Percentiles rank a stretch among this genome's conserved stretches.
These are phyloP conservation scores for Timandra comae DNA, from an alignment of 2,888 invertebrate genomes.

Conservation along the genomic window DNA sequence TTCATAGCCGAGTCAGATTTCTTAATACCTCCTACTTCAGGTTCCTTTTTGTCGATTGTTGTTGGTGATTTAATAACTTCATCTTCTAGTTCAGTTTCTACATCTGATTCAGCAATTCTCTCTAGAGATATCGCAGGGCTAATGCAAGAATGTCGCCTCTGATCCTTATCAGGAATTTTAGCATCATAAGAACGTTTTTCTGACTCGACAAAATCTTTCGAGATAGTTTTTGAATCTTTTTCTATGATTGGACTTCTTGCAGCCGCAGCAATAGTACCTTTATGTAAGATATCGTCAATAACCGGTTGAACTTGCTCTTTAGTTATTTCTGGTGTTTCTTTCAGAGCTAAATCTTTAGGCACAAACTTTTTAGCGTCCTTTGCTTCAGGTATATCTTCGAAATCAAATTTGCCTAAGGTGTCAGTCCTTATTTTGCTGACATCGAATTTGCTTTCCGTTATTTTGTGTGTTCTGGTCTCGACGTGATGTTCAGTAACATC, in stretches of 20 bases:
- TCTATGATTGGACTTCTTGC: slow-evolving; percentile 55
- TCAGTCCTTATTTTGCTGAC: slow-evolving; percentile 62
- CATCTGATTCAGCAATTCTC: slow-evolving; percentile 66
- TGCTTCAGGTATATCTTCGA: slow-evolving; percentile 33
- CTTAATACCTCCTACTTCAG: slow-evolving; percentile 43
- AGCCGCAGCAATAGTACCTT: slow-evolving; percentile 55
- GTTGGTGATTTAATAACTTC: slow-evolving; percentile 22
- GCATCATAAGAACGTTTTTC: slow-evolving; percentile 67
- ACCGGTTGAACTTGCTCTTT: slow-evolving; percentile 64
- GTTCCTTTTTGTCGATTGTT: slow-evolving; percentile 25
- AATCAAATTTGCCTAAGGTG: slow-evolving; percentile 56
- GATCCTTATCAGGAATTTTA: slow-evolving; percentile 66
- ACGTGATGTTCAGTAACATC: slow-evolving; percentile 27
- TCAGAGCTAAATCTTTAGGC: slow-evolving; percentile 41
- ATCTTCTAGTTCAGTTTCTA: slow-evolving; percentile 61
- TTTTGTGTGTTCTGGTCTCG: slow-evolving; percentile 25
- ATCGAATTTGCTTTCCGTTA: slow-evolving; percentile 48
- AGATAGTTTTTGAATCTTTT: slow-evolving; percentile 53
- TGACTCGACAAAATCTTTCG: slow-evolving; percentile 56
- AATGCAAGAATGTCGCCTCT: slow-evolving; percentile 66
- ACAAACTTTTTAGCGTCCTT: slow-evolving; percentile 38
- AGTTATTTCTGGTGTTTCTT: slow-evolving; percentile 49
- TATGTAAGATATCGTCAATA: slow-evolving; percentile 64
- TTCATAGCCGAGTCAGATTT: slow-evolving; percentile 72
- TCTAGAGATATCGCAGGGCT: slow-evolving; percentile 69